Evolutionary conservation across 2,888 invertebrate species (phyloP), one percentile per base, ranked within the genome.

Genomic region (Desoria tigrina): DNA sequence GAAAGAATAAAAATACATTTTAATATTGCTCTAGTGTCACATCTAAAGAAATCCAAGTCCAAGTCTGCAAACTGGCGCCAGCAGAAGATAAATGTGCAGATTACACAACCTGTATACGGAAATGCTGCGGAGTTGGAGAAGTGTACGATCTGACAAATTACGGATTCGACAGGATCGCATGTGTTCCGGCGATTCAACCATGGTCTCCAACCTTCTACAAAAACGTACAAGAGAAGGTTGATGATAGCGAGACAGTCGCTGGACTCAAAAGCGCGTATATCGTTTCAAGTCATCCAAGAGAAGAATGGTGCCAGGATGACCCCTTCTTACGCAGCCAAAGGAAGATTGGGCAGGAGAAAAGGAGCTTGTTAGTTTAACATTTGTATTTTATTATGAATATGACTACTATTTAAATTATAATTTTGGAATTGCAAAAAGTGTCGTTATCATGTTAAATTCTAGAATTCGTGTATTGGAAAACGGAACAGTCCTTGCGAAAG

Each of bases 391-490:
- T n/a, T n/a, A n/a, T n/a, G n/a, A n/a, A n/a, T n/a, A n/a, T n/a
- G n/a, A n/a, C 9, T 11, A 7, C 9, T 50, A 14, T 50, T 50
- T 50, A 11, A n/a, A 50, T n/a, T n/a, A n/a, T n/a, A n/a, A n/a
- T n/a, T n/a, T n/a, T n/a, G n/a, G n/a, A n/a, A n/a, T n/a, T n/a
- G n/a, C n/a, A n/a, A n/a, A n/a, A 32, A 32, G 32, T 45, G n/a
- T n/a, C n/a, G n/a, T n/a, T n/a, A n/a, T n/a, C n/a, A n/a, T n/a
- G n/a, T n/a, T n/a, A n/a, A n/a, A n/a, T n/a, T n/a, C n/a, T n/a
- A 71, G 69, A 23, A 65, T 72, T 42, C 54, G 63, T 9, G 54
- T 67, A 32, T 23, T 72, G 18, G 51, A 24, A 3, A 54, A 72
- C 60, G 72, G 72, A 23, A 61, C 56, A 0, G 60, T 72, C 14